Evolutionary conservation across 1,140 invertebrate genomes (phyloP).

Genomic region (Cyclina sinensis): DNA sequence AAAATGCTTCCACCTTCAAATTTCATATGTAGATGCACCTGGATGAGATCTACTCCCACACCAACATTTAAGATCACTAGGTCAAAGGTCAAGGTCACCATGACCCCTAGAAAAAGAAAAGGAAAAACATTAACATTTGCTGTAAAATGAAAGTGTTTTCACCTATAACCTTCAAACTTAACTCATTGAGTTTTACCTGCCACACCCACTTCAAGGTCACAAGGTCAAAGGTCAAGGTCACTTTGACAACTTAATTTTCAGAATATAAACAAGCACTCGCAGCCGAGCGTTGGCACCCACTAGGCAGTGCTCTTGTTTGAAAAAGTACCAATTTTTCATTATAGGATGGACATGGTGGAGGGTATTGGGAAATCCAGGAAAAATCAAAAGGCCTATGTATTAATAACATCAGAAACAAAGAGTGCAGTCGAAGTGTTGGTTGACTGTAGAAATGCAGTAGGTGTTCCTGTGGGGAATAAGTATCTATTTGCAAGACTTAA

Average conservation of each 20-base stretch:
- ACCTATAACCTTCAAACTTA: conserved; percentile 11
- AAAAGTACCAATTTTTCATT: too few species aligned
- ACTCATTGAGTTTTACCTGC: background rate
- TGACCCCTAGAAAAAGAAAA: background rate
- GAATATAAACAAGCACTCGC: too few species aligned
- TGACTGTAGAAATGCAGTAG: background rate
- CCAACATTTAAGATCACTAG: background rate
- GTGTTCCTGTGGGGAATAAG: background rate
- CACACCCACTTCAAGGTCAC: background rate
- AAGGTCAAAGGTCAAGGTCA: conserved; percentile 25
- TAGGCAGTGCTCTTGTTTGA: too few species aligned
- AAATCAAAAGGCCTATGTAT: conserved; percentile 9
- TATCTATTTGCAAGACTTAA: conserved; percentile 18
- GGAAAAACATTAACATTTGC: background rate
- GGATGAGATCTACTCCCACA: background rate
- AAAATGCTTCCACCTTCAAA: background rate
- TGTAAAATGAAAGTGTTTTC: conserved; percentile 5
- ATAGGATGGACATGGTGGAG: conserved; percentile 31
- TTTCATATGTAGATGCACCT: conserved; percentile 28
- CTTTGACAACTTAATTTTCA: background rate
- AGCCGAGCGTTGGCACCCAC: too few species aligned
- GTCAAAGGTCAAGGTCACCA: conserved; percentile 25
- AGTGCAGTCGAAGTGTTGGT: background rate
- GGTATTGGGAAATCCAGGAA: conserved; percentile 20
- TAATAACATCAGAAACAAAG: conserved; percentile 14